A percentile compares a stretch with the other conserved stretches of the same genome.
Conservation (phyloP, 30 jellyfish, hydroid and myxozoan species). For the Cassiopea andromeda region DNA sequence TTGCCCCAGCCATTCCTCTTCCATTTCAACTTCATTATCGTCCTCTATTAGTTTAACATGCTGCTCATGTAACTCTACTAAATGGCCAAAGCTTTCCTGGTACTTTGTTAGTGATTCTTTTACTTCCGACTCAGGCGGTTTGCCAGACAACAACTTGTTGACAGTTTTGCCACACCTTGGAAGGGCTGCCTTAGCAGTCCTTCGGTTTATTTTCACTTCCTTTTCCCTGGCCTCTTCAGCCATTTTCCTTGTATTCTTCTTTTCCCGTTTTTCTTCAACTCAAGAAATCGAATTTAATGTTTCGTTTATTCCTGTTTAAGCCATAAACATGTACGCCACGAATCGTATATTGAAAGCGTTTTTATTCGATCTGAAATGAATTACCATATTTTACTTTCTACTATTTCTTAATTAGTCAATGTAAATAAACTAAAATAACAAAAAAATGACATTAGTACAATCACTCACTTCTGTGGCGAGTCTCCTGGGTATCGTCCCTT, state of each 20-base stretch:
- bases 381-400: neutral
- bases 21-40: constrained; percentile 56
- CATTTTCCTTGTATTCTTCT: neutral
- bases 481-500: too few species aligned
- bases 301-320: neutral
- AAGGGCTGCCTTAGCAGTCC: constrained; percentile 31
- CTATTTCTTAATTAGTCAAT: too few species aligned
- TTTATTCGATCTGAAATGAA: neutral
- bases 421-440: too few species aligned
- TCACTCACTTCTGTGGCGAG: too few species aligned
- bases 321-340: neutral
- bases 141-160: neutral
- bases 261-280: neutral
- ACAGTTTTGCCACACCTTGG: constrained; percentile 16
- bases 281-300: neutral
- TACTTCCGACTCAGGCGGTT: constrained; percentile 25
- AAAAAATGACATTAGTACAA: too few species aligned
- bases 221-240: constrained; percentile 12
- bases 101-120: neutral
- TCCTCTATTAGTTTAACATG: neutral
- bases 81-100: constrained; percentile 8
- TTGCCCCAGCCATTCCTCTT: constrained; percentile 61
- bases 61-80: constrained; percentile 21
- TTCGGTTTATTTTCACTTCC: constrained; percentile 25
- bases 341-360: neutral